These are phyloP conservation scores for Pionites leucogaster DNA, from an alignment of 2,113 vertebrate genomes.

Conservation along the genomic window DNA sequence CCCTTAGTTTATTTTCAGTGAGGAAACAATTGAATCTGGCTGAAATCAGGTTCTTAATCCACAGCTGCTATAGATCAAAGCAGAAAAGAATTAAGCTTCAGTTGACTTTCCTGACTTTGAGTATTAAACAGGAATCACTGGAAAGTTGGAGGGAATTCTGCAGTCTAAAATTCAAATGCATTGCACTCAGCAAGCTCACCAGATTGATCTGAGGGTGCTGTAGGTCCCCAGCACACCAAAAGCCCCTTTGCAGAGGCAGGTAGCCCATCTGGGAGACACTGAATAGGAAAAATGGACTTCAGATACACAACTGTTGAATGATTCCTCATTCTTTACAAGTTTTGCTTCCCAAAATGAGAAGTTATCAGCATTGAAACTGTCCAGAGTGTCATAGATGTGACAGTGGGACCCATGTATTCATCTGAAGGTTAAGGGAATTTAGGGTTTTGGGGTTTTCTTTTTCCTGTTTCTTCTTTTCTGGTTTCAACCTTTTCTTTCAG, in stretches of 20 bases:
- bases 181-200: not conserved
- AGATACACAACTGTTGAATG: not conserved
- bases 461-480: not conserved
- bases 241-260: not conserved
- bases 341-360: not conserved
- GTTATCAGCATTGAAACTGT: not conserved
- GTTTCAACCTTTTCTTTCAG: not conserved
- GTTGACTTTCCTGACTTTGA: slow-evolving; percentile 75
- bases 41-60: slow-evolving; percentile 72
- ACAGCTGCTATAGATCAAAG: slow-evolving; percentile 78
- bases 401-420: not conserved
- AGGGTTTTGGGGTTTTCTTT: not conserved
- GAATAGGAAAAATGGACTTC: not conserved
- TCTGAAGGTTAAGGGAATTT: not conserved
- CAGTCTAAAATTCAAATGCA: slow-evolving; percentile 52
- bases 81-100: slow-evolving; percentile 78
- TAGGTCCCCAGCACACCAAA: not conserved
- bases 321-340: not conserved
- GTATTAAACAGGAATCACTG: slow-evolving; percentile 52
- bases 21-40: slow-evolving; percentile 63
- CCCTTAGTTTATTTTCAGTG: slow-evolving; percentile 53
- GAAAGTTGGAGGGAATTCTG: slow-evolving; percentile 55
- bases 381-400: not conserved
- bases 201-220: not conserved
- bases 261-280: not conserved